These are phyloP conservation scores for Rutilus rutilus DNA, from an alignment of 2,113 vertebrate species.

Conservation along the genomic window DNA sequence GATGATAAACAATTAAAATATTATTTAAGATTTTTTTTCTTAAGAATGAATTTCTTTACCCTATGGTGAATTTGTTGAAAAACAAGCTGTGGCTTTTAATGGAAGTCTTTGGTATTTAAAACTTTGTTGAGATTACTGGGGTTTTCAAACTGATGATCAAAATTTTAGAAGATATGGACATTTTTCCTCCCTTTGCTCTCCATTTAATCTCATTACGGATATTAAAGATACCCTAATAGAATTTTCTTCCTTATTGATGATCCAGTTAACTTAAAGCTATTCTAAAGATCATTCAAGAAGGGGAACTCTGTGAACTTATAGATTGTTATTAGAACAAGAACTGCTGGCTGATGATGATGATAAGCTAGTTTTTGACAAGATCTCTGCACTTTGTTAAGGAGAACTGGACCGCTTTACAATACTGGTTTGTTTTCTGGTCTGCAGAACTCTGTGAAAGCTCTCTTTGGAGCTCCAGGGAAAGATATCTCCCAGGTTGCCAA, in stretches of 20 bases:
- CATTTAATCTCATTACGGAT: background rate
- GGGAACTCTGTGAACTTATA: background rate
- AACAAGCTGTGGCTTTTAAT: too few species aligned
- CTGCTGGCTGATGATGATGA: background rate
- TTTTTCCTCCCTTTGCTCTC: background rate
- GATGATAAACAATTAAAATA: background rate
- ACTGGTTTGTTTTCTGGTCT: conserved; percentile 13
- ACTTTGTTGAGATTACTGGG: background rate
- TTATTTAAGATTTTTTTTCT: background rate
- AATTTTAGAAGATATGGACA: background rate
- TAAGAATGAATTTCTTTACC: background rate
- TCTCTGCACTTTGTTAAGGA: background rate
- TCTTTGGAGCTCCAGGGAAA: conserved; percentile 6
- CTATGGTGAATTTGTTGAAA: background rate
- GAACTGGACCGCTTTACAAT: background rate
- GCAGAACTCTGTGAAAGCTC: background rate
- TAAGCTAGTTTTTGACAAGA: background rate
- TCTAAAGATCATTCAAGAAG: background rate
- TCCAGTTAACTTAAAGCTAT: background rate
- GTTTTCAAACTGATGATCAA: too few species aligned
- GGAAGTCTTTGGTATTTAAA: background rate
- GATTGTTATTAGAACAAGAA: background rate
- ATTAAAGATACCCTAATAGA: too few species aligned
- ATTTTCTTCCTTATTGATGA: background rate
- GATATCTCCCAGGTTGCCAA: conserved; percentile 27